Conservation (phyloP, 2,113 vertebrate genomes). For the Mellivora capensis region DNA sequence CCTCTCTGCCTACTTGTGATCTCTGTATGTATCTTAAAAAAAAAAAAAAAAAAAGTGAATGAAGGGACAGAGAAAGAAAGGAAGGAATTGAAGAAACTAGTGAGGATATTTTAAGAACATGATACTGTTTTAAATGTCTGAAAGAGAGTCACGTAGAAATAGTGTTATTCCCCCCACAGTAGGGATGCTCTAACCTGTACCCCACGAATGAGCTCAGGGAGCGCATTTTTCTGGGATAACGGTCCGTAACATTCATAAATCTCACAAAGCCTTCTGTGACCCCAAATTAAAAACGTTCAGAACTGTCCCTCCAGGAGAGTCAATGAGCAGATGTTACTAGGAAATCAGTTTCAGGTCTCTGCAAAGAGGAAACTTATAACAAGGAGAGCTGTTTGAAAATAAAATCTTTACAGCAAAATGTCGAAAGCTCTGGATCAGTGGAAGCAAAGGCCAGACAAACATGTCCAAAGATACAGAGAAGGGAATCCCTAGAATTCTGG, state of each 20-base stretch:
- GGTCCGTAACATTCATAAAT: neutral
- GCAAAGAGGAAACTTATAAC: neutral
- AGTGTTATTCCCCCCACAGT: neutral
- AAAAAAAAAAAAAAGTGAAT: neutral
- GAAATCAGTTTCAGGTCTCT: neutral
- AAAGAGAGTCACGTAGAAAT: neutral
- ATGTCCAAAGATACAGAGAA: neutral
- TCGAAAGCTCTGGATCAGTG: neutral
- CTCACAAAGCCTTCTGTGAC: neutral
- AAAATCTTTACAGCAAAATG: conserved; percentile 37
- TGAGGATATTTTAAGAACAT: neutral
- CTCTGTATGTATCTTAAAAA: no score
- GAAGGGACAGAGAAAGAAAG: neutral
- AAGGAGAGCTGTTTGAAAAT: neutral
- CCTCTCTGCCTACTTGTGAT: no score
- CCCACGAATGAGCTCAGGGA: neutral
- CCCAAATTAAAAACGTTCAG: neutral
- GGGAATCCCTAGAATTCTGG: neutral
- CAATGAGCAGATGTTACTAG: neutral
- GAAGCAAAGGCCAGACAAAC: neutral
- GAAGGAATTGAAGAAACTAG: neutral
- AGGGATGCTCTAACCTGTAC: neutral
- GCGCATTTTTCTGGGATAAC: neutral
- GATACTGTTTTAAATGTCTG: neutral
- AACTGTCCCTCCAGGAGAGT: conserved; percentile 23